These are phyloP conservation scores for Cuculus canorus DNA, from an alignment of 2,797 vertebrate genomes.

Conservation along the genomic window DNA sequence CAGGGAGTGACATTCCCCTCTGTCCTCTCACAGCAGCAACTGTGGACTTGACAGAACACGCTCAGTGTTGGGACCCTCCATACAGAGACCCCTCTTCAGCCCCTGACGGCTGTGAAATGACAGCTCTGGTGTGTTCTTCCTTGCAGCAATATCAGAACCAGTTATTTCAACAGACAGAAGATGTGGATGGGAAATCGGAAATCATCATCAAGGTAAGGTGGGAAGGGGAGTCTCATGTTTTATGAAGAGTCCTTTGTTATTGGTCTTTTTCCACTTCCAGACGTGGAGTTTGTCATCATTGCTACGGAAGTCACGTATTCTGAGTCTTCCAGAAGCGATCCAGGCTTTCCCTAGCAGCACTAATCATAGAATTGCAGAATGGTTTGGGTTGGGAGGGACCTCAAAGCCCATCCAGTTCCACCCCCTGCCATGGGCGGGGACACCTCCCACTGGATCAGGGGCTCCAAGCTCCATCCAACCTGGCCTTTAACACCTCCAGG, in stretches of 20 bases:
- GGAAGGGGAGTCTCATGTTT: rapidly evolving
- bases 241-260: background rate
- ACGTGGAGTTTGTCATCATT: background rate
- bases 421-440: too few relatives aligned
- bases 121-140: background rate
- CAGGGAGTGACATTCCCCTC: background rate
- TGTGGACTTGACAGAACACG: background rate
- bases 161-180: conserved; percentile 83
- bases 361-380: too few relatives aligned
- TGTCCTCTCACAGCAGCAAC: background rate
- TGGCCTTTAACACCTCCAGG: too few relatives aligned
- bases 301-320: background rate
- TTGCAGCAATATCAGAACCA: conserved; percentile 82
- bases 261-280: background rate
- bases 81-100: background rate
- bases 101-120: background rate
- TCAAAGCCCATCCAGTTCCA: too few relatives aligned
- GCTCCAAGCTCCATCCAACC: too few relatives aligned
- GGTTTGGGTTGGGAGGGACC: too few relatives aligned
- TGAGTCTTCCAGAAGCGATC: background rate
- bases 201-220: conserved; percentile 86
- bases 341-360: background rate
- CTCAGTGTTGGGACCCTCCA: background rate
- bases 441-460: too few relatives aligned
- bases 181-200: conserved; percentile 86